phyloP scores from a whole-genome alignment of 92 coral and sea anemone species.

The Anthopleura xanthogrammica region DNA sequence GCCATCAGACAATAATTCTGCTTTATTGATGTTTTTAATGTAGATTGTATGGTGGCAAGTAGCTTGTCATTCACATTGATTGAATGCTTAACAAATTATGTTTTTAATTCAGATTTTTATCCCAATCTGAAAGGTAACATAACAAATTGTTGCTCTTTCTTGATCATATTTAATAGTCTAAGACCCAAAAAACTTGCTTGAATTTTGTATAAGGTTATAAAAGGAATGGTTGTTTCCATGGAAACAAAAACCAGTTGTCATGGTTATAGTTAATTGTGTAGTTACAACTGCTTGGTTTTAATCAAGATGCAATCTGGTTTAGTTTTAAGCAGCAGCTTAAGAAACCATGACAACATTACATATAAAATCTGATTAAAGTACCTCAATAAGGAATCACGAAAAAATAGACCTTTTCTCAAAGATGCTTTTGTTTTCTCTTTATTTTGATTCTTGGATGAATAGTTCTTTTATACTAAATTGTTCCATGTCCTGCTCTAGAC shows the following conservation, averaged over 20 bases:
- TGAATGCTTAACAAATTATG: neutral
- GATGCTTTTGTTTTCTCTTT: too few species aligned
- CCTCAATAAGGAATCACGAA: too few species aligned
- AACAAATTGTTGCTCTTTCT: neutral
- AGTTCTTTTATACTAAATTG: too few species aligned
- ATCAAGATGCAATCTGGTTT: neutral
- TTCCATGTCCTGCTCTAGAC: too few species aligned
- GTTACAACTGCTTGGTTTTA: neutral
- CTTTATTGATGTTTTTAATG: neutral
- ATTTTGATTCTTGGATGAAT: too few species aligned
- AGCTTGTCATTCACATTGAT: neutral
- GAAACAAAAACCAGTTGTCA: neutral
- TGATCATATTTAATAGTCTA: slow-evolving; percentile 2
- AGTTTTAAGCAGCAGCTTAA: neutral
- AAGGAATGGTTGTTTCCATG: neutral
- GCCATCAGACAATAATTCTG: neutral
- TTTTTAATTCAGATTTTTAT: slow-evolving; percentile 13
- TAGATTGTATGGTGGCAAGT: neutral
- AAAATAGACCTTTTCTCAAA: too few species aligned
- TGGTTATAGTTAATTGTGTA: neutral
- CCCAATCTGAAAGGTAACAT: slow-evolving; percentile 8
- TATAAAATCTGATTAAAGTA: too few species aligned
- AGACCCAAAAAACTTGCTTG: neutral
- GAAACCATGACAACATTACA: neutral
- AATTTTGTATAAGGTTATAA: neutral